phyloP scores from a whole-genome alignment of 2,888 invertebrate species.

The Sphinx pinastri region DNA sequence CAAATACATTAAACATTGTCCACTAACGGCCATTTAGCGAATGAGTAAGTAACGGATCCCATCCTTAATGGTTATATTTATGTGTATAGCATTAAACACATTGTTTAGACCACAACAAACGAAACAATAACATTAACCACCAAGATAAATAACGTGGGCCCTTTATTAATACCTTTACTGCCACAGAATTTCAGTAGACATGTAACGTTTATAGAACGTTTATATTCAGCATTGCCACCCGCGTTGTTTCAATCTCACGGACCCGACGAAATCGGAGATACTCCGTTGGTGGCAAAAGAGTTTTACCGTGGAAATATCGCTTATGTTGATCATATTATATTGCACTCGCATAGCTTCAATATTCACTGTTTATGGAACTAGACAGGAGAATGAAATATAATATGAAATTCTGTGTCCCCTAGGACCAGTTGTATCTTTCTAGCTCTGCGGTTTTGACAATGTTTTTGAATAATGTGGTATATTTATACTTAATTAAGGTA shows the following conservation, averaged over 20 bases:
- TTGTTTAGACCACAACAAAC: conserved; percentile 35
- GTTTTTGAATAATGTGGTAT: neutral
- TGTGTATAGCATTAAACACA: conserved; percentile 33
- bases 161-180: conserved; percentile 43
- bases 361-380: neutral
- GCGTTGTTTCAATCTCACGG: conserved; percentile 62
- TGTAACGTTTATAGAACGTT: conserved; percentile 66
- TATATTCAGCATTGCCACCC: conserved; percentile 76
- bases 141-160: conserved; percentile 31
- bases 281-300: conserved; percentile 36
- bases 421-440: neutral
- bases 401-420: neutral
- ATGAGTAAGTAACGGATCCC: neutral
- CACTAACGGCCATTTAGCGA: neutral
- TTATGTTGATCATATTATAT: conserved; percentile 33
- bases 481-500: conserved; percentile 1
- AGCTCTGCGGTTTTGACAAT: neutral
- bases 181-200: conserved; percentile 50
- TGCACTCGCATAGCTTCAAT: neutral
- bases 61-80: neutral
- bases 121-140: conserved; percentile 31
- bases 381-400: neutral
- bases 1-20: neutral
- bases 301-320: conserved; percentile 46
- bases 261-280: conserved; percentile 66